Evolutionary conservation across 2,888 invertebrate genomes (phyloP).

Genomic region (Leptinotarsa rubiginosa): DNA sequence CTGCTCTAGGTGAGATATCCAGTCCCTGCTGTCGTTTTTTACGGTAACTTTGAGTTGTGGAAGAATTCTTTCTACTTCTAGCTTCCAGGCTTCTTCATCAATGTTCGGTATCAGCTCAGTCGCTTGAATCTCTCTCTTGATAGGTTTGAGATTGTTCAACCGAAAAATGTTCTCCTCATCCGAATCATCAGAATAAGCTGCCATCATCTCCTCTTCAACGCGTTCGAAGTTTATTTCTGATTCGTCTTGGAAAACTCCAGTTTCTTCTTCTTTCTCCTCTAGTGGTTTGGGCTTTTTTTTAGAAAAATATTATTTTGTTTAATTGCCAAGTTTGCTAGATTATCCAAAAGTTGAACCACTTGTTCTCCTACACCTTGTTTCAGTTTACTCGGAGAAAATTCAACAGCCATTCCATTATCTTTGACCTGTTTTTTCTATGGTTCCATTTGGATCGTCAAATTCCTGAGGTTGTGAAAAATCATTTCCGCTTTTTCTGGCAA

Average conservation of each 20-base stretch:
- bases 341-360: constrained; percentile 87
- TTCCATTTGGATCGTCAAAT: constrained; percentile 96
- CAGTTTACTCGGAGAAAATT: constrained; percentile 92
- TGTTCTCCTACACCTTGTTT: constrained; percentile 94
- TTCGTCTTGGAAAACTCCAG: constrained; percentile 83
- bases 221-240: constrained; percentile 84
- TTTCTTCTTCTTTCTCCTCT: constrained; percentile 72
- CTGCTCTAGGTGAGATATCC: constrained; percentile 93
- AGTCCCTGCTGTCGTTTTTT: constrained; percentile 83
- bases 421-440: constrained; percentile 85
- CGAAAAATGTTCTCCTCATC: constrained; percentile 74
- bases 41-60: constrained; percentile 82
- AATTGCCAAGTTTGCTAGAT: constrained; percentile 86
- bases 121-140: constrained; percentile 62
- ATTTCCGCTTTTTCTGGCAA: constrained; percentile 86
- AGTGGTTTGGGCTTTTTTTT: constrained; percentile 69
- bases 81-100: constrained; percentile 86
- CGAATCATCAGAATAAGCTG: constrained; percentile 79
- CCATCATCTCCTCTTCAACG: constrained; percentile 86
- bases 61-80: constrained; percentile 87
- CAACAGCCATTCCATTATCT: constrained; percentile 81
- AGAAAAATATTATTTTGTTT: constrained; percentile 78
- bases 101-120: constrained; percentile 66
- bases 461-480: constrained; percentile 92
- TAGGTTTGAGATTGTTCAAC: constrained; percentile 69